A percentile compares a stretch with the other conserved stretches of the same genome.
Evolutionary conservation across 2,888 invertebrate species (phyloP).

Genomic region (Hylaea fasciaria): DNA sequence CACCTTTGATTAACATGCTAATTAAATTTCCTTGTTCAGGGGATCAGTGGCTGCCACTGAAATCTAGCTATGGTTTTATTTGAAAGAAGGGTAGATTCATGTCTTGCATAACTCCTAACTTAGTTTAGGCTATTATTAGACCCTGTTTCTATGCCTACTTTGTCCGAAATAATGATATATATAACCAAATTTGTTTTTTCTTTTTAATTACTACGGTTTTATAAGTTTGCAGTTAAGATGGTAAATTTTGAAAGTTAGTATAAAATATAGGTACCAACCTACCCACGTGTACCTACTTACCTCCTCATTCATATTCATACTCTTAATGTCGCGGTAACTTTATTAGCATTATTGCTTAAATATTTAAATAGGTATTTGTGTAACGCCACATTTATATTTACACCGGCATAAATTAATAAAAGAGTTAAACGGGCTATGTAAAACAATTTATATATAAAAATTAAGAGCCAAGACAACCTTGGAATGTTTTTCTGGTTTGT

Average conservation of each 20-base stretch:
- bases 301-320: too few species aligned
- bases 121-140: not conserved
- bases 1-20: not conserved
- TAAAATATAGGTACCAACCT: too few species aligned
- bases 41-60: conserved; percentile 11
- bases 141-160: not conserved
- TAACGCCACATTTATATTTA: too few species aligned
- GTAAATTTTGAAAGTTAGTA: too few species aligned
- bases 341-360: too few species aligned
- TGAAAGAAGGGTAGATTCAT: conserved; percentile 26
- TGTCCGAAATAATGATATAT: too few species aligned
- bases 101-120: conserved; percentile 26
- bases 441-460: conserved; percentile 7
- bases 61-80: conserved; percentile 9
- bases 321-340: too few species aligned
- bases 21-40: conserved; percentile 2
- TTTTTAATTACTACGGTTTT: too few species aligned
- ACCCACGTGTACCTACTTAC: too few species aligned
- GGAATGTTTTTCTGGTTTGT: conserved; percentile 55
- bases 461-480: conserved; percentile 42
- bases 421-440: not conserved
- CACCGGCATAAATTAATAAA: not conserved
- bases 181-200: too few species aligned
- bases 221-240: too few species aligned
- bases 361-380: too few species aligned